Conservation (phyloP, 2,797 vertebrate species). For the Thunnus albacares region DNA sequence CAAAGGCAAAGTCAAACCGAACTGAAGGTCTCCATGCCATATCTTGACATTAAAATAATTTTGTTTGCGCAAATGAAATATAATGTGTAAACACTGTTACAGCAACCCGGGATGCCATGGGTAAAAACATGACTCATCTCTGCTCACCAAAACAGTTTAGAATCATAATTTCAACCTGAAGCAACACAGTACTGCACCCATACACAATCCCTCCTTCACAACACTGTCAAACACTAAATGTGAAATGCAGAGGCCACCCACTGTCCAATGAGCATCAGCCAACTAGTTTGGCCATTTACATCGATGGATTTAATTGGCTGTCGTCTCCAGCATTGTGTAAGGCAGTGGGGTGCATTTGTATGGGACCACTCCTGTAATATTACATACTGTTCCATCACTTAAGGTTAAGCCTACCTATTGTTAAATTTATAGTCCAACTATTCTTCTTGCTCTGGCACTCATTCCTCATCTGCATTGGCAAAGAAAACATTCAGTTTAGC, state of each 20-base stretch:
- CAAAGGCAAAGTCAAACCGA: slow-evolving; percentile 4
- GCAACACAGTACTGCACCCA: slow-evolving; percentile 13
- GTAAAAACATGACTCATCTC: slow-evolving; percentile 50
- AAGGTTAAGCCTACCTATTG: slow-evolving; percentile 81
- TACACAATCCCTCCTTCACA: slow-evolving; percentile 30
- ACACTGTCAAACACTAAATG: slow-evolving; percentile 43
- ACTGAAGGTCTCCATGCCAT: background rate
- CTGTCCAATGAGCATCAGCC: slow-evolving; percentile 69
- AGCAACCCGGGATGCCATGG: slow-evolving; percentile 24
- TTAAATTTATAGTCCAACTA: slow-evolving; percentile 78
- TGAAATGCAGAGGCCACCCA: slow-evolving; percentile 57
- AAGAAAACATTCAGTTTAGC: slow-evolving; percentile 78
- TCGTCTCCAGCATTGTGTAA: slow-evolving; percentile 63
- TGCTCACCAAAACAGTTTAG: slow-evolving; percentile 38
- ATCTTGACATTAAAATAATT: slow-evolving; percentile 31
- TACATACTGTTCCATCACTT: slow-evolving; percentile 70
- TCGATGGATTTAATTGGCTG: slow-evolving; percentile 76
- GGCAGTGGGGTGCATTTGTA: slow-evolving; percentile 65
- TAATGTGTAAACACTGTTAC: background rate
- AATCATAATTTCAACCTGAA: slow-evolving; percentile 48
- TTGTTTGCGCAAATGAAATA: slow-evolving; percentile 26
- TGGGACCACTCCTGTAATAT: slow-evolving; percentile 62
- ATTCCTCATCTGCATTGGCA: slow-evolving; percentile 79
- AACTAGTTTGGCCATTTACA: slow-evolving; percentile 69
- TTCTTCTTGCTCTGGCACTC: slow-evolving; percentile 65